phyloP scores from a whole-genome alignment of 2,113 vertebrate genomes.

The Otolemur garnettii region DNA sequence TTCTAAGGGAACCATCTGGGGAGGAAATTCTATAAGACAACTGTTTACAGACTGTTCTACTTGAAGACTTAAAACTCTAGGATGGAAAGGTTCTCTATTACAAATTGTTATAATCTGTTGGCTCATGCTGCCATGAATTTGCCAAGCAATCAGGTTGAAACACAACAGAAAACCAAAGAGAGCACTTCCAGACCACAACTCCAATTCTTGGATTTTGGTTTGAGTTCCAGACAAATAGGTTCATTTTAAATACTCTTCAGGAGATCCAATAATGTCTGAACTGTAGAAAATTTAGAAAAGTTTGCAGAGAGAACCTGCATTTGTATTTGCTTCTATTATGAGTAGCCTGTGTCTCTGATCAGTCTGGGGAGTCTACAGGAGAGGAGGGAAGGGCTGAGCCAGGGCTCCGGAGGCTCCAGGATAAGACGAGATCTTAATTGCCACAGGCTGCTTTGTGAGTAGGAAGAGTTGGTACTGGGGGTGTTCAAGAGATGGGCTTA shows the following conservation, averaged over 20 bases:
- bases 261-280: constrained; percentile 78
- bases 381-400: background rate
- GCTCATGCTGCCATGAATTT: background rate
- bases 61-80: constrained; percentile 7
- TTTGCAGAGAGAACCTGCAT: constrained; percentile 47
- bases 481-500: constrained; percentile 61
- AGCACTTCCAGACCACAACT: constrained; percentile 64
- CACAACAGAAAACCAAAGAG: constrained; percentile 23
- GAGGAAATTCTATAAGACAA: background rate
- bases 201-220: constrained; percentile 64
- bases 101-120: background rate
- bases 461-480: background rate
- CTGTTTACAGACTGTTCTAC: background rate
- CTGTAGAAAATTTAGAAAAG: constrained; percentile 63
- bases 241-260: constrained; percentile 75
- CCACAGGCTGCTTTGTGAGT: background rate
- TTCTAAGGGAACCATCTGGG: background rate
- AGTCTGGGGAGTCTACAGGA: background rate
- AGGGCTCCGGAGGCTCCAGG: background rate
- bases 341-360: constrained; percentile 28
- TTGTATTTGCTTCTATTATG: constrained; percentile 12
- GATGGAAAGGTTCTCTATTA: background rate
- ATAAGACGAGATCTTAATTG: background rate
- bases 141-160: constrained; percentile 49
- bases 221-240: constrained; percentile 66